Percentiles rank a stretch among this genome's conserved stretches.
These are phyloP conservation scores for Ondatra zibethicus DNA, from an alignment of 2,113 vertebrate genomes.

Conservation along the genomic window DNA sequence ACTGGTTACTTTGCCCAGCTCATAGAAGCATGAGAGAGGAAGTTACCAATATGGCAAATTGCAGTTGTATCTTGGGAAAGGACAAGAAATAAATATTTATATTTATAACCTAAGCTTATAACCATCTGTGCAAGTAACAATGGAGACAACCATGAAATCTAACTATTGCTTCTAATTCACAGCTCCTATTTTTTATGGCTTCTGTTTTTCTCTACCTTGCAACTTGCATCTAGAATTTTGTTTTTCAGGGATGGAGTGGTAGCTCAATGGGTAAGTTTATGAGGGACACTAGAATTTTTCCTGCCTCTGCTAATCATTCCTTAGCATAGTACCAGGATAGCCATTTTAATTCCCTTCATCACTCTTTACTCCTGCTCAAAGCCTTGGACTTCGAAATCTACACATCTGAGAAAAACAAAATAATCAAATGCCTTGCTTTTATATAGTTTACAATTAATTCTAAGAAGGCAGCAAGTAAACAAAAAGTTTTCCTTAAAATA, in stretches of 20 bases:
- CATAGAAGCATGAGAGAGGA: not conserved
- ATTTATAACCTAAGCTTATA: constrained; percentile 44
- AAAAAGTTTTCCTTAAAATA: not conserved
- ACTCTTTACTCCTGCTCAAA: not conserved
- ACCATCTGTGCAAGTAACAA: constrained; percentile 20
- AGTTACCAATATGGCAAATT: not conserved
- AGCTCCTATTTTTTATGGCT: not conserved
- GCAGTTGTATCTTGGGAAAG: not conserved
- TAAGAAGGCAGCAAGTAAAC: not conserved
- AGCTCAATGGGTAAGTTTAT: too few relatives aligned
- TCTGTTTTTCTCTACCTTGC: not conserved
- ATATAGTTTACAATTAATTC: not conserved
- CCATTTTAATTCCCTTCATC: not conserved
- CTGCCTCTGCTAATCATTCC: not conserved
- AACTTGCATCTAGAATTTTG: not conserved
- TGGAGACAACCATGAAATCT: constrained; percentile 25
- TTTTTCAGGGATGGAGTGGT: not conserved
- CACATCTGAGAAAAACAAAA: not conserved
- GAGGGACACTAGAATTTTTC: not conserved
- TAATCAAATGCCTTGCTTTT: not conserved
- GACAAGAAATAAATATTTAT: not conserved
- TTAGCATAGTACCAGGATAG: not conserved
- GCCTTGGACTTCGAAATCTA: not conserved
- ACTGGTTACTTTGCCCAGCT: not conserved
- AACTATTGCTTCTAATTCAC: constrained; percentile 15